These are phyloP conservation scores for Catharus ustulatus DNA, from an alignment of 2,797 vertebrate species.

Conservation along the genomic window DNA sequence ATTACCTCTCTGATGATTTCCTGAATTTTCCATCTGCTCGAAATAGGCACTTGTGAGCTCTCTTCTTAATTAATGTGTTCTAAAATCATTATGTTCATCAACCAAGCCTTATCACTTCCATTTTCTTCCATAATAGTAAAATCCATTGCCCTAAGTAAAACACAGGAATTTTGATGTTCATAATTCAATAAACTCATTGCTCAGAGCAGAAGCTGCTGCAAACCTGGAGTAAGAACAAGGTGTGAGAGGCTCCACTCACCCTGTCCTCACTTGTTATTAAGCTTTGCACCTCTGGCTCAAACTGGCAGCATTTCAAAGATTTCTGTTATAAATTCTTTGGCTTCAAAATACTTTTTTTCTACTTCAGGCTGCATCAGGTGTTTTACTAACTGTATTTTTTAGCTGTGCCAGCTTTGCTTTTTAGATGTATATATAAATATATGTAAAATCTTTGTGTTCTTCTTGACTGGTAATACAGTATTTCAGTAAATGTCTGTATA, in stretches of 20 bases:
- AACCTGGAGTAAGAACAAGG: neutral
- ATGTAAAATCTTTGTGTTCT: neutral
- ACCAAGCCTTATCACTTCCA: slow-evolving; percentile 26
- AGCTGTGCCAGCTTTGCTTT: neutral
- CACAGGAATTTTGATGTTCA: neutral
- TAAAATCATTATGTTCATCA: slow-evolving; percentile 65
- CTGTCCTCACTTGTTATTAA: neutral
- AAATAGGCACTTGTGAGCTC: slow-evolving; percentile 57
- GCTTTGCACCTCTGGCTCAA: slow-evolving; percentile 3
- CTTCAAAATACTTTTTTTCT: neutral
- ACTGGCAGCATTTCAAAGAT: neutral
- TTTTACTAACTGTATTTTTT: neutral
- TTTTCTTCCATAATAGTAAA: slow-evolving; percentile 28
- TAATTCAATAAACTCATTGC: neutral
- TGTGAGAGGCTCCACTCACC: neutral
- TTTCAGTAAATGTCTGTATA: neutral
- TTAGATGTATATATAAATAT: neutral
- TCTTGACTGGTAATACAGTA: neutral
- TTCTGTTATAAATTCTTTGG: neutral
- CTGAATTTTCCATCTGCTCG: slow-evolving; percentile 59
- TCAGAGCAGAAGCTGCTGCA: neutral
- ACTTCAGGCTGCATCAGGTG: neutral
- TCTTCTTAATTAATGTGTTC: slow-evolving; percentile 63
- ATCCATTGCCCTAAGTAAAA: slow-evolving; percentile 33
- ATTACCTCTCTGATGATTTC: slow-evolving; percentile 59